Percentiles rank a stretch among this genome's conserved stretches.
Evolutionary conservation across 2,113 vertebrate genomes (phyloP).

Genomic region (Morone saxatilis): DNA sequence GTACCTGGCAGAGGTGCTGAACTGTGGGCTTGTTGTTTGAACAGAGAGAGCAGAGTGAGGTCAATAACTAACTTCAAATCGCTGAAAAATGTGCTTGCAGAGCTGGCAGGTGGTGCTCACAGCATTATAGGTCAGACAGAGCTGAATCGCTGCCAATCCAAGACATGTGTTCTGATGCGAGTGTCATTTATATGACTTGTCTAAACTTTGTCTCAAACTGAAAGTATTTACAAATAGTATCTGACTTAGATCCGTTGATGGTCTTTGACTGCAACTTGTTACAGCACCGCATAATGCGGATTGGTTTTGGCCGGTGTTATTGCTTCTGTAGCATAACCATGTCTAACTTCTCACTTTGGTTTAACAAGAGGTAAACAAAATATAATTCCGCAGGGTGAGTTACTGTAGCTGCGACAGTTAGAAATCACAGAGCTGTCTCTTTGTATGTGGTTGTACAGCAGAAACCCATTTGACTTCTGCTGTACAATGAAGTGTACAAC

Average conservation of each 20-base stretch:
- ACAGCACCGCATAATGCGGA: not conserved
- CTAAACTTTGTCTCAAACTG: constrained; percentile 20
- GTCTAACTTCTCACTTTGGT: not conserved
- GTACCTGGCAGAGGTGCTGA: constrained; percentile 72
- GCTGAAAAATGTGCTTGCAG: constrained; percentile 54
- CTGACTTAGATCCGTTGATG: not conserved
- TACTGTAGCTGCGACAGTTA: not conserved
- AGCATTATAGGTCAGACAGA: constrained; percentile 17
- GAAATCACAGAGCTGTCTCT: not conserved
- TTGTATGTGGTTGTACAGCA: too few relatives aligned
- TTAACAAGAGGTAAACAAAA: not conserved
- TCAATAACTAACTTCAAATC: constrained; percentile 74
- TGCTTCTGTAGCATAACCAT: not conserved
- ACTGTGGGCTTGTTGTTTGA: constrained; percentile 68
- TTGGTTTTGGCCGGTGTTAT: not conserved
- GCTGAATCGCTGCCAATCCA: constrained; percentile 30
- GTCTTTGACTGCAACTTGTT: not conserved
- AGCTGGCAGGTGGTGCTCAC: constrained; percentile 60
- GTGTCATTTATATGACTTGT: constrained; percentile 13
- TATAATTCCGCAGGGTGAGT: not conserved
- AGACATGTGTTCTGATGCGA: constrained; percentile 23
- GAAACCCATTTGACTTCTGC: not conserved
- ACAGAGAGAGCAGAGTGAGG: constrained; percentile 68
- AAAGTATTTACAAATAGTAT: constrained; percentile 12
- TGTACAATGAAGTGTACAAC: not conserved